Evolutionary conservation across 2,888 invertebrate species (phyloP), one percentile per base, ranked within the genome.

Genomic region (Sinodicranocentrus sp.): DNA sequence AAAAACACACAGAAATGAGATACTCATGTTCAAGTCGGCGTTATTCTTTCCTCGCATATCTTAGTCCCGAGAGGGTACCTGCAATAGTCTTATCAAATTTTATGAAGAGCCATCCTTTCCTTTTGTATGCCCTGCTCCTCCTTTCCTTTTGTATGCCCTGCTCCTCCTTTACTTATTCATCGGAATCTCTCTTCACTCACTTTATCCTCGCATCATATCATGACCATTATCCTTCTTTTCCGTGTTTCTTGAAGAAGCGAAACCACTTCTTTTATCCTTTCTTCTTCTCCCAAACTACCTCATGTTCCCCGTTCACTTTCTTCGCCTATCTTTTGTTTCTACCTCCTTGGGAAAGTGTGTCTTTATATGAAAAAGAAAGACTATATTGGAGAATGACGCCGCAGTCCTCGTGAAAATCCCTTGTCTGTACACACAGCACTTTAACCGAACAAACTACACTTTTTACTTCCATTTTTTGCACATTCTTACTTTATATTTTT

Each of bases 401-500:
- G 33, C 3, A 1, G 48, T 48, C 48, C n/a, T 15, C n/a, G n/a
- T 48, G 48, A 48, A 33, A 23, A 23, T 57, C 57, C 23, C 23
- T 63, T 63, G 63, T 63, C 63, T 63, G 63, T 63, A 39, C 63
- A 63, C 63, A 63, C 63, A 63, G 63, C 63, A 63, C 63, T 63
- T n/a, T 33, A 59, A 39, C 63, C 33, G 28, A 63, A 63, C 63
- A 26, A 63, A 59, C 59, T 59, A 63, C 63, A 63, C 63, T 17
- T 26, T 43, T 17, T 17, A 28, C 10, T 28, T 28, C 5, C n/a
- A 63, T 33, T 63, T 33, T 33, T 33, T n/a, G 17, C 63, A 63
- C 39, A 2, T 63, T 63, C 17, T 39, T 39, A 17, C 33, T 28
- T 33, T 33, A 33, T n/a, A n/a, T n/a, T n/a, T n/a, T n/a, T 63